Base-by-base conservation (phyloP, 2,888 invertebrate genomes). In the Mesorhabditis sp. region DNA sequence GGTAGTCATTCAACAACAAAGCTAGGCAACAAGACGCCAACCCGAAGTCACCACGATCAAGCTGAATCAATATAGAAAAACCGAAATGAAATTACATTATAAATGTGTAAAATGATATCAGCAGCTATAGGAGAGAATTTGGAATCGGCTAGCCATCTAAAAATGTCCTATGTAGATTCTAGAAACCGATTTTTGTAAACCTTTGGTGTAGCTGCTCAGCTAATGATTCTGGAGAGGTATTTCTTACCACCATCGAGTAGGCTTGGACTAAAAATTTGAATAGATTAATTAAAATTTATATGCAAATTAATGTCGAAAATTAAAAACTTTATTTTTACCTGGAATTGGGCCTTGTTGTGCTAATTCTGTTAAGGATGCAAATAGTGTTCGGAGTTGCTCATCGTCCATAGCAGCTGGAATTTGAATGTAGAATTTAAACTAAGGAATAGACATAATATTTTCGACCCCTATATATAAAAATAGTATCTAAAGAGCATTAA, bases 261-360 rank as follows among this genome's bases (percentile, higher is more conserved):
- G 78, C 78, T 76, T 78, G 78, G 3, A 78, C 78, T 78, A 73
- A 65, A 77, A 66, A 5, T 13, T 58, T 28, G 7, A 10, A 65
- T 68, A 7, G 7, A 58, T 45, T 45, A 66, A 10, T 63, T 41
- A 42, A 13, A 42, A 13, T 13, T 62, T 3, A 28, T 10, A 15
- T 10, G n/a, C 13, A 67, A n/a, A 45, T 7, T 61, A 10, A 4
- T 28, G 13, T 42, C 13, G 28, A 3, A 62, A 41, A 43, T 4
- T 66, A 5, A 4, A n/a, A 64, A 5, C 6, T 44, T n/a, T 7
- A 13, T 13, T 28, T 63, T 70, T 65, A 76, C 78, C 78, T 61
- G 78, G 78, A 65, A 78, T 71, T 10, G 74, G 74, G 50, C 78
- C 78, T 64, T 76, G 73, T 67, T 76, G 76, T 7, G 75, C 73